Conservation (phyloP, 2,888 invertebrate species). For the Polydrusus pterygomalis region DNA sequence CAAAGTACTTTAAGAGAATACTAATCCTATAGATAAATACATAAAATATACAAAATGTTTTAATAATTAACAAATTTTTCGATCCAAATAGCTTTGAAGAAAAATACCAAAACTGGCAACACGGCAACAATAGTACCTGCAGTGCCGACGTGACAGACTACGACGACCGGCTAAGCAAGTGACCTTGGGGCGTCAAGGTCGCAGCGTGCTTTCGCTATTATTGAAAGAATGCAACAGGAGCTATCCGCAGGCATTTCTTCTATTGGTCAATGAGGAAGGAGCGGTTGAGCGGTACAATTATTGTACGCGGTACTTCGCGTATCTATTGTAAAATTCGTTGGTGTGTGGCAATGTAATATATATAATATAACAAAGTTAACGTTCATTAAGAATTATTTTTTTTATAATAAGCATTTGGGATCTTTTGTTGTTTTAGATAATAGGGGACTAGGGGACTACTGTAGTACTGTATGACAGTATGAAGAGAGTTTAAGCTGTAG, state of each 20-base stretch:
- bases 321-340: not conserved
- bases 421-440: not conserved
- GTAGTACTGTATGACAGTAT: no score
- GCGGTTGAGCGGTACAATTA: constrained; percentile 4
- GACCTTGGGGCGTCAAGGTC: constrained; percentile 47
- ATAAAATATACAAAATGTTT: no score
- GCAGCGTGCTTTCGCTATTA: constrained; percentile 40
- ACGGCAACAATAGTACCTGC: constrained; percentile 21
- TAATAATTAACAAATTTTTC: no score
- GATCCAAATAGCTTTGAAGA: not conserved
- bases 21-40: no score
- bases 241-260: constrained; percentile 44
- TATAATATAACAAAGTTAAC: not conserved
- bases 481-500: no score
- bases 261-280: constrained; percentile 40
- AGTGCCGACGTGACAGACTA: constrained; percentile 33
- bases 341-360: not conserved
- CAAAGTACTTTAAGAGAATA: no score
- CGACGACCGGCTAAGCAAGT: constrained; percentile 33
- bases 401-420: not conserved
- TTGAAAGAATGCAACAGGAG: constrained; percentile 42
- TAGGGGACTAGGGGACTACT: no score
- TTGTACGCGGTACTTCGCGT: not conserved
- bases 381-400: not conserved
- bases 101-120: constrained; percentile 16